Evolutionary conservation across 2,888 invertebrate species (phyloP).

Genomic region (Acanthosepion pharaonis): DNA sequence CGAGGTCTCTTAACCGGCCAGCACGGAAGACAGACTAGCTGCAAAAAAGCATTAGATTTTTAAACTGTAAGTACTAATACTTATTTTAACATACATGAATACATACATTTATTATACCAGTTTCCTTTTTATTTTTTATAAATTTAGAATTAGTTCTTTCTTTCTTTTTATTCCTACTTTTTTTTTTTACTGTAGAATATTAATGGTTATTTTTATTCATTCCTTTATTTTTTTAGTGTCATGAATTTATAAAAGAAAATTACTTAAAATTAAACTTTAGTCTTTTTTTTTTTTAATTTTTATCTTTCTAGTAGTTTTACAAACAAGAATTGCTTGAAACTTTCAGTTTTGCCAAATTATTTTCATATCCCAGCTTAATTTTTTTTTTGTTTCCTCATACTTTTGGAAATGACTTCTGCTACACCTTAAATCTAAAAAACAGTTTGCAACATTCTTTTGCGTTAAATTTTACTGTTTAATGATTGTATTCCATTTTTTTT

Average conservation of each 20-base stretch:
- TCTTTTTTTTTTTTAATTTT: too few species aligned
- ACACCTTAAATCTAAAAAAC: background rate
- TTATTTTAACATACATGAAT: background rate
- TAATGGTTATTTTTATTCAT: too few species aligned
- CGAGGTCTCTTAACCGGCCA: constrained; percentile 10
- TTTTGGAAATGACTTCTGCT: background rate
- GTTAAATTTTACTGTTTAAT: background rate
- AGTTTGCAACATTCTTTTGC: background rate
- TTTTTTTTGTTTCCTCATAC: background rate
- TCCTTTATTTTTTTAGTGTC: too few species aligned
- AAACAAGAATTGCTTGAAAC: background rate
- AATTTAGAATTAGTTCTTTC: background rate
- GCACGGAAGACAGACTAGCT: constrained; percentile 17
- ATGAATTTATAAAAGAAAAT: too few species aligned
- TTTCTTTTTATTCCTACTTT: too few species aligned
- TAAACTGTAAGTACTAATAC: background rate
- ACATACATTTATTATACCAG: background rate
- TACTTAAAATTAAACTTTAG: too few species aligned
- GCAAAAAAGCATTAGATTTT: background rate
- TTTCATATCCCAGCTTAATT: background rate
- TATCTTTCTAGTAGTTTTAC: background rate
- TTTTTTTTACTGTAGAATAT: too few species aligned
- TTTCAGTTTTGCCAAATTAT: background rate
- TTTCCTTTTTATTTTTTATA: background rate
- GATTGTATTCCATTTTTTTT: background rate